Conservation (phyloP, 2,888 invertebrate species). For the Anthoptus insignis region DNA sequence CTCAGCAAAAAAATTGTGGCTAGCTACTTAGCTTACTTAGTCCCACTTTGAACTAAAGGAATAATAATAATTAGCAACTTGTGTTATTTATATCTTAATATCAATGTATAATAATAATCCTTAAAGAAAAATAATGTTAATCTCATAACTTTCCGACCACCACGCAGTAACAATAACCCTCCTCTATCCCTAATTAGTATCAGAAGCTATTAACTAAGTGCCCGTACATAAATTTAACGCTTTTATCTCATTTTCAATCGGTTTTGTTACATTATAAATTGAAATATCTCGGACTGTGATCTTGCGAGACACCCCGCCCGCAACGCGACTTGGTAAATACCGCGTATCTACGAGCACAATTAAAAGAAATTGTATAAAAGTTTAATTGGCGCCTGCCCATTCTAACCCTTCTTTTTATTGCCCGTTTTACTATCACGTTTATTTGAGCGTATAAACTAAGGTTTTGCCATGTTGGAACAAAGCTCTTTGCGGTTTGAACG, state of each 20-base stretch:
- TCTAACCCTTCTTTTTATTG: slow-evolving; percentile 21
- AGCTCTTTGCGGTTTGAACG: slow-evolving; percentile 27
- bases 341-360: slow-evolving; percentile 22
- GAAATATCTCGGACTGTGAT: slow-evolving; percentile 45
- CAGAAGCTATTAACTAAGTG: slow-evolving; percentile 56
- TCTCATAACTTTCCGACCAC: slow-evolving; percentile 45
- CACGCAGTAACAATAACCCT: slow-evolving; percentile 54
- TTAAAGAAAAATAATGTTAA: slow-evolving; percentile 51
- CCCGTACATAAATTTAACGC: slow-evolving; percentile 53
- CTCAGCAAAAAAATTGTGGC: too few relatives aligned
- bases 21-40: too few relatives aligned
- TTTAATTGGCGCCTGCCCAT: slow-evolving; percentile 31
- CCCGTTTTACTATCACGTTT: slow-evolving; percentile 28
- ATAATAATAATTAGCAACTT: too few relatives aligned
- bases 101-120: too few relatives aligned
- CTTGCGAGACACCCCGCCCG: slow-evolving; percentile 31
- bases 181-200: slow-evolving; percentile 57
- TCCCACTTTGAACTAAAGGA: too few relatives aligned
- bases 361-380: slow-evolving; percentile 30
- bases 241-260: slow-evolving; percentile 47
- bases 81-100: too few relatives aligned
- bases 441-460: slow-evolving; percentile 28
- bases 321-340: slow-evolving; percentile 1
- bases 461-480: slow-evolving; percentile 28
- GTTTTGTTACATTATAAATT: slow-evolving; percentile 50